Evolutionary conservation across 2,797 vertebrate species (phyloP), one percentile per base, ranked within the genome.

Genomic region (Epinephelus awoara): DNA sequence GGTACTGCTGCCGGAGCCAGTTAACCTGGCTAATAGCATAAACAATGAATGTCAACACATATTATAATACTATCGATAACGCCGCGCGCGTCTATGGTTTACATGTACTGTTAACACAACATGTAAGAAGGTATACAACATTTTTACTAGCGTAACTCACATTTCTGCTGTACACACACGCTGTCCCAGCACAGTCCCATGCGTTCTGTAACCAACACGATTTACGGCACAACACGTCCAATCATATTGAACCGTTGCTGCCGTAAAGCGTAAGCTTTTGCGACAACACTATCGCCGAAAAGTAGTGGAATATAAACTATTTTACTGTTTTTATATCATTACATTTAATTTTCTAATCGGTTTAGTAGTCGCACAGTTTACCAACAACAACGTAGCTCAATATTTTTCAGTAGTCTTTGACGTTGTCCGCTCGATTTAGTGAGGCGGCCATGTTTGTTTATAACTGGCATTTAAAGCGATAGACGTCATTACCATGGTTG

Each of bases 181-280:
- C 6, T 57, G 27, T 2, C 13, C 1, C 18, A 4, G 3, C 18
- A 7, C 27, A 0, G 12, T 63, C 77, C 58, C 87, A 88, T 84
- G 88, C 15, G 90, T 85, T 85, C 68, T 21, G 0, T 8, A 6
- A 29, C 29, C 12, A 12, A 14, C 21, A 25, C 82, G 3, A 9
- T 89, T 93, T 92, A 91, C 92, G 87, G 77, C 78, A 88, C 14
- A 13, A 34, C 11, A 2, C 10, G 11, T 65, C 77, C 89, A 88
- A 89, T 81, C 77, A 66, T 3, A 75, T 14, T 13, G 11, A 6
- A 27, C 6, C 5, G 9, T 12, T 2, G 6, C 62, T 84, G 83
- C 54, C 87, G 86, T 83, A 86, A 90, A 89, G n/a, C 8, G 44
- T 25, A 2, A 0, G 5, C 9, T 38, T 47, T 79, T 76, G 57